A percentile compares a stretch with the other conserved stretches of the same genome.
phyloP scores from a whole-genome alignment of 2,888 invertebrate genomes.

The Drosophila longiperda region DNA sequence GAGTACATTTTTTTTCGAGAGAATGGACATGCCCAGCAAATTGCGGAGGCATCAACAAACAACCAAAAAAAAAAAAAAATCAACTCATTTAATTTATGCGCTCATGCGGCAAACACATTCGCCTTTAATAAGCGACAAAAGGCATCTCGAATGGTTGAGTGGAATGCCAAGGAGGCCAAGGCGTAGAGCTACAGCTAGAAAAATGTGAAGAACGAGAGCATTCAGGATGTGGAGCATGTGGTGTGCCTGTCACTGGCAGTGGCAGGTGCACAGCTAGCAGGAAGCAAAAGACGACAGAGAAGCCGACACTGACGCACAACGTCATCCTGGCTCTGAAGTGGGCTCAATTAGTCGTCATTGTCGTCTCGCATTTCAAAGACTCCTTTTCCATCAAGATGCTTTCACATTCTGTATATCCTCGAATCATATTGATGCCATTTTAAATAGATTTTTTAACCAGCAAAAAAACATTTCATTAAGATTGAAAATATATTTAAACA shows the following conservation, averaged over 20 bases:
- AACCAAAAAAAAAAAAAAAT: constrained; percentile 14
- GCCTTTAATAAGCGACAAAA: constrained; percentile 64
- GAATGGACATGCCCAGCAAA: constrained; percentile 9
- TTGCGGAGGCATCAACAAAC: constrained; percentile 24
- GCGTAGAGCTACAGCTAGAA: neutral
- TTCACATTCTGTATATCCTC: constrained; percentile 6
- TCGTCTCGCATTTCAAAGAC: constrained; percentile 17
- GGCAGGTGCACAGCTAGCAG: constrained; percentile 34
- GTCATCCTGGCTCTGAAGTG: constrained; percentile 19
- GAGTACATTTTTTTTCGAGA: constrained; percentile 12
- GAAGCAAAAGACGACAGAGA: neutral
- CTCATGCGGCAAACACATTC: constrained; percentile 53
- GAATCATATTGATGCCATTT: constrained; percentile 1
- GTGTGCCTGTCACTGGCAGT: constrained; percentile 18
- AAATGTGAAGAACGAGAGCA: neutral
- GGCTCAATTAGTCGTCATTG: constrained; percentile 53
- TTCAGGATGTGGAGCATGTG: constrained; percentile 1
- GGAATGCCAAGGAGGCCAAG: constrained; percentile 24
- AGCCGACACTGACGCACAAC: neutral
- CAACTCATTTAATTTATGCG: constrained; percentile 67
- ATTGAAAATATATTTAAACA: neutral
- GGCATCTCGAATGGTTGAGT: constrained; percentile 27
- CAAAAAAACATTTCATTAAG: neutral
- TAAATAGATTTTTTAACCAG: too few species aligned
- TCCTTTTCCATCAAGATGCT: neutral